Percentiles rank a stretch among this genome's conserved stretches.
Conservation (phyloP, 2,113 vertebrate genomes). For the Menidia beryllina region DNA sequence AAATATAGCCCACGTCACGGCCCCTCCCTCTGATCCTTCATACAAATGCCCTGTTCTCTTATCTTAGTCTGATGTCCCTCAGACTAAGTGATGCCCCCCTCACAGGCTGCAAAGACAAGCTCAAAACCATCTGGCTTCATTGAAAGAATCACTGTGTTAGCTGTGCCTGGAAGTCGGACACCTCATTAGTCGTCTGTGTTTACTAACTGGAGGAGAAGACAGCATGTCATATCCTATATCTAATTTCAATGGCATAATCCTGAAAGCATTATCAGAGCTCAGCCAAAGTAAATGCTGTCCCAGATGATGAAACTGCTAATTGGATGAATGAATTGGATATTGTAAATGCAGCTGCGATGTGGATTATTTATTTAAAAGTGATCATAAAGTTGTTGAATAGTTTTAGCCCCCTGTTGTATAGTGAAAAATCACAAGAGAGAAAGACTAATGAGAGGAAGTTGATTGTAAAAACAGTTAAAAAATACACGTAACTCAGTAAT, state of each 20-base stretch:
- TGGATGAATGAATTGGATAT: too few species aligned
- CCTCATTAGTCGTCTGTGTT: constrained; percentile 24
- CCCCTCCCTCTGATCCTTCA: constrained; percentile 4
- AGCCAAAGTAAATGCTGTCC: too few species aligned
- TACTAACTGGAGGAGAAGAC: constrained; percentile 10
- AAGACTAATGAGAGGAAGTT: not conserved
- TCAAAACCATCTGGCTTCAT: constrained; percentile 44
- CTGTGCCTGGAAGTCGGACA: constrained; percentile 13
- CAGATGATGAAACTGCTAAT: too few species aligned
- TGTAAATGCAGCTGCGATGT: too few species aligned
- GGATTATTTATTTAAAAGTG: too few species aligned
- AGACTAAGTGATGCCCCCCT: constrained; percentile 25
- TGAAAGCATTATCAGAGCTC: too few species aligned
- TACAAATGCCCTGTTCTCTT: not conserved
- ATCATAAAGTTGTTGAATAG: not conserved
- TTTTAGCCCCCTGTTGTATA: not conserved
- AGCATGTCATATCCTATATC: constrained; percentile 19
- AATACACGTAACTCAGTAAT: not conserved
- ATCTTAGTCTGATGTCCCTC: constrained; percentile 6
- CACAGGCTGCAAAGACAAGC: not conserved
- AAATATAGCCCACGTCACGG: not conserved
- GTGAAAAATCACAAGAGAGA: not conserved
- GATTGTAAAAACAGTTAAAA: not conserved
- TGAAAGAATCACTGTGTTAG: constrained; percentile 20
- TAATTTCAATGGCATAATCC: constrained; percentile 4